Evolutionary conservation across 2,113 vertebrate species (phyloP).

Genomic region (Philantomba maxwellii): DNA sequence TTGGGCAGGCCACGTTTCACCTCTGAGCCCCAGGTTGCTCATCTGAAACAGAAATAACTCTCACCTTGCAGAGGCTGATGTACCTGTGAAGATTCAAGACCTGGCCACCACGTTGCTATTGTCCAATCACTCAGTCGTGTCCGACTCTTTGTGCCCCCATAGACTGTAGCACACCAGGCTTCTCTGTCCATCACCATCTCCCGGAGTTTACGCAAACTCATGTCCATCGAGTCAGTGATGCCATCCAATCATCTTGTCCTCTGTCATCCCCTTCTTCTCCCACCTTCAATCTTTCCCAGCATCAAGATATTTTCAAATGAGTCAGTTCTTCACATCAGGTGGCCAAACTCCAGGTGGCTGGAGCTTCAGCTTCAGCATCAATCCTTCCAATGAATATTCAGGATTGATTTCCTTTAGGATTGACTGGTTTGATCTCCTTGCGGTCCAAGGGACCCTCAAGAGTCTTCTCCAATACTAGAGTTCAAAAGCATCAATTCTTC

Average conservation of each 20-base stretch:
- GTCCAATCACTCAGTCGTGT: neutral
- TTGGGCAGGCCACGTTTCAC: neutral
- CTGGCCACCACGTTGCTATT: accelerated
- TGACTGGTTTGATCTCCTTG: neutral
- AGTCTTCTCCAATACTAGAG: neutral
- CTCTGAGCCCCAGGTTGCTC: neutral
- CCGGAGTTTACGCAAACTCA: neutral
- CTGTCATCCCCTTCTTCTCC: neutral
- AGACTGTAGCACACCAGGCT: neutral
- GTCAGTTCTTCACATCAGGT: neutral
- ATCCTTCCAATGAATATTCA: neutral
- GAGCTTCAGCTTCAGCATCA: neutral
- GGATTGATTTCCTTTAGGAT: neutral
- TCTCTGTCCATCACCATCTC: neutral
- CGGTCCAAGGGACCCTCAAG: neutral
- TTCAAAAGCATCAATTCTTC: neutral
- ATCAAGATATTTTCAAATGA: neutral
- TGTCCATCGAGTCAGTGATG: neutral
- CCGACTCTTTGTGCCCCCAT: neutral
- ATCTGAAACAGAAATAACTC: neutral
- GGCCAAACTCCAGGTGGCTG: neutral
- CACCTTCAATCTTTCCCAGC: neutral
- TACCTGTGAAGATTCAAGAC: neutral
- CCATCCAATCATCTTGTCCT: neutral
- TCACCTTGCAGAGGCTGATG: neutral